A percentile compares a stretch with the other conserved stretches of the same genome.
These are phyloP conservation scores for Chydorus sphaericus DNA, from an alignment of 2,888 invertebrate genomes.

Conservation along the genomic window DNA sequence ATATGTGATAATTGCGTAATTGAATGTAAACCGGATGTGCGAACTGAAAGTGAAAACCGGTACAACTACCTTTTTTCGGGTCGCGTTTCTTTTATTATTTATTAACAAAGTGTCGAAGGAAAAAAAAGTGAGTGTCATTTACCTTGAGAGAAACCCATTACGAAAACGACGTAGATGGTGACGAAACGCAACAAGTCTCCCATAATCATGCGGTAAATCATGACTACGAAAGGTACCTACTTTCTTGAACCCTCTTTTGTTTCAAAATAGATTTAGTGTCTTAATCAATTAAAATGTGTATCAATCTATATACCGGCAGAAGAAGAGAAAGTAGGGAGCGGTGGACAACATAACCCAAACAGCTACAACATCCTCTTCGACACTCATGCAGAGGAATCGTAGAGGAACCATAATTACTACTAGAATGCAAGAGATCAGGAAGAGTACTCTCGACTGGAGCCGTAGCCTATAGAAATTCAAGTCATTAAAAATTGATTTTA, in stretches of 20 bases:
- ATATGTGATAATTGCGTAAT: too few species aligned
- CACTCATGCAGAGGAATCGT: slow-evolving; percentile 66
- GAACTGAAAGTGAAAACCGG: too few species aligned
- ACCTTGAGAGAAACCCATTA: slow-evolving; percentile 95
- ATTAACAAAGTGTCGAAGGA: too few species aligned
- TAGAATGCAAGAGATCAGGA: slow-evolving; percentile 78
- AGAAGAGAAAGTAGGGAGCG: slow-evolving; percentile 91
- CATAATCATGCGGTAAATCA: slow-evolving; percentile 97
- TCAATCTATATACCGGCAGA: slow-evolving; percentile 55
- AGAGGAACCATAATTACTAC: slow-evolving; percentile 74
- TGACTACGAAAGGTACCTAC: slow-evolving; percentile 99
- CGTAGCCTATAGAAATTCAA: slow-evolving; percentile 47
- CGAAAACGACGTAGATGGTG: slow-evolving; percentile 89
- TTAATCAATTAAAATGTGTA: neutral
- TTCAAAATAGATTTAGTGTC: neutral
- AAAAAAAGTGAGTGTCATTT: slow-evolving; percentile 18
- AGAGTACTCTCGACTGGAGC: slow-evolving; percentile 86
- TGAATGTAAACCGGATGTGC: too few species aligned
- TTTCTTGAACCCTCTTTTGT: slow-evolving; percentile 76
- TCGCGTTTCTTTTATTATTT: too few species aligned
- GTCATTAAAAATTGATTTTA: neutral
- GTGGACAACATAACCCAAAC: slow-evolving; percentile 90
- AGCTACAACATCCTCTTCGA: slow-evolving; percentile 78
- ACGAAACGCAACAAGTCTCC: slow-evolving; percentile 91
- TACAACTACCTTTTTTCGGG: neutral